A percentile compares a stretch with the other conserved stretches of the same genome.
Conservation (phyloP, 2,797 vertebrate species). For the Fratercula arctica region DNA sequence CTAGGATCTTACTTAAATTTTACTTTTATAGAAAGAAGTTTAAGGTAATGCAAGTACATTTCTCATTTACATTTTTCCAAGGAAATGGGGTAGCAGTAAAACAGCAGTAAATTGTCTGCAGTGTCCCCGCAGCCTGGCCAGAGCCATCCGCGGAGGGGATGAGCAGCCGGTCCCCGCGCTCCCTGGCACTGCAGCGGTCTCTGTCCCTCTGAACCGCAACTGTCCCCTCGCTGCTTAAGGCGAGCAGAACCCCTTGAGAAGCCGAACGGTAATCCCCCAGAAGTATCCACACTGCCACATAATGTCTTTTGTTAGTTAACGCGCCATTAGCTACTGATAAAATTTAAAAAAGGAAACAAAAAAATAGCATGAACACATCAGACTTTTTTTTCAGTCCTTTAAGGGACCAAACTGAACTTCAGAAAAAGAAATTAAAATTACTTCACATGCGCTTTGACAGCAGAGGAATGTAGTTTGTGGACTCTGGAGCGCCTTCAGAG, state of each 20-base stretch:
- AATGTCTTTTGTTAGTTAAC: neutral
- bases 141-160: neutral
- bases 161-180: neutral
- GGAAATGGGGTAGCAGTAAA: neutral
- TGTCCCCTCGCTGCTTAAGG: neutral
- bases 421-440: neutral
- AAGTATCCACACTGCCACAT: neutral
- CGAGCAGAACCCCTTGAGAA: neutral
- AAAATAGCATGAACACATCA: neutral
- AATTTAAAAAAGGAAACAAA: neutral
- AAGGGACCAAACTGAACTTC: neutral
- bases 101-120: neutral
- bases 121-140: neutral
- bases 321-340: neutral
- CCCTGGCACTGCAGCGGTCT: rapidly evolving
- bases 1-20: neutral
- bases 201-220: neutral
- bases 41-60: neutral
- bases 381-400: neutral
- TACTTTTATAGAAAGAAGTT: neutral
- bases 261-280: neutral
- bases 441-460: neutral
- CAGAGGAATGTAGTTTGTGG: neutral
- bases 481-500: neutral
- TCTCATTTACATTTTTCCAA: neutral